Conservation (phyloP, 1,140 invertebrate genomes). For the Drosophila setifemur region DNA sequence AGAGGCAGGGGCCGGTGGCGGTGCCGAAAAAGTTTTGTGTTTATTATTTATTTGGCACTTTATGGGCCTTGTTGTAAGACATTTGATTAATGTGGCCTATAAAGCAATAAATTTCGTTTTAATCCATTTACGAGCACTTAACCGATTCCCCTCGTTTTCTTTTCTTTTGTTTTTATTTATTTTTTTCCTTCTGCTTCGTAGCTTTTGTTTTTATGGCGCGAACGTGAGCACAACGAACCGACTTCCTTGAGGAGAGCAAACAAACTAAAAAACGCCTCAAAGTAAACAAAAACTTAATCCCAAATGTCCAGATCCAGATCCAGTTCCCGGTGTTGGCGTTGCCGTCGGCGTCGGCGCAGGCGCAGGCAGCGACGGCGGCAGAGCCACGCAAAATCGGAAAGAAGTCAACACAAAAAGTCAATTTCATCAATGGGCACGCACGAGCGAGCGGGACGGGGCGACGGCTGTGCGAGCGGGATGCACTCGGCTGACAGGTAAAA, state of each 20-base stretch:
- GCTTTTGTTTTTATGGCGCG: slow-evolving; percentile 7
- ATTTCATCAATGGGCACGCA: slow-evolving; percentile 79
- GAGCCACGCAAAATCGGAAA: slow-evolving; percentile 54
- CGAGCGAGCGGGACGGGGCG: not conserved
- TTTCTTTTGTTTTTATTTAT: slow-evolving; percentile 18
- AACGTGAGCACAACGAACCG: slow-evolving; percentile 54
- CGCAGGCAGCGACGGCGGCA: not conserved
- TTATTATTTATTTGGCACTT: slow-evolving; percentile 61
- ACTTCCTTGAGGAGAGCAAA: slow-evolving; percentile 78
- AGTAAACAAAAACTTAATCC: slow-evolving; percentile 82
- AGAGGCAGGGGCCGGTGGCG: too few species aligned
- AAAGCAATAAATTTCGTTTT: slow-evolving; percentile 63
- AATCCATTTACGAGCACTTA: slow-evolving; percentile 74
- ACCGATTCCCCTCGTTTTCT: slow-evolving; percentile 29
- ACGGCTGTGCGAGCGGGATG: slow-evolving; percentile 1
- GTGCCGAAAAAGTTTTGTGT: slow-evolving; percentile 9
- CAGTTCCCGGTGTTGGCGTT: slow-evolving; percentile 8
- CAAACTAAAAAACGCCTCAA: slow-evolving; percentile 79
- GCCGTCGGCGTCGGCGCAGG: slow-evolving; percentile 12
- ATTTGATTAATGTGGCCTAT: slow-evolving; percentile 63
- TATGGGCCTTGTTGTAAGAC: slow-evolving; percentile 55
- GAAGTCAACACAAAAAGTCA: slow-evolving; percentile 82
- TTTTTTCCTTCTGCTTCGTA: not conserved
- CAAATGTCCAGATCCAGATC: slow-evolving; percentile 76
- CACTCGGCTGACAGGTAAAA: slow-evolving; percentile 66